Evolutionary conservation across 2,797 vertebrate genomes (phyloP).

Genomic region (Arrhamphus sclerolepis): DNA sequence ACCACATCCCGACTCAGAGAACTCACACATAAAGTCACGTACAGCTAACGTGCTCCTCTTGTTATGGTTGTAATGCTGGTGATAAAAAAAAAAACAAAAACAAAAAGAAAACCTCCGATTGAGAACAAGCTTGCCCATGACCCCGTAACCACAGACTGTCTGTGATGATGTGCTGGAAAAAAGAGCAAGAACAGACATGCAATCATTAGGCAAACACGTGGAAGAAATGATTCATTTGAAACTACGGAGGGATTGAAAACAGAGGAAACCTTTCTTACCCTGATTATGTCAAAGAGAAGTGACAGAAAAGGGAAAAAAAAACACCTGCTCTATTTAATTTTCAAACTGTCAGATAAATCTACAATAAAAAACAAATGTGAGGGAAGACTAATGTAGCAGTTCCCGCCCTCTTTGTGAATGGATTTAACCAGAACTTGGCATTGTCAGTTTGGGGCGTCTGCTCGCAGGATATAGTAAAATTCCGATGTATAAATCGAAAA

Average conservation of each 20-base stretch:
- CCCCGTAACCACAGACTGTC: conserved; percentile 59
- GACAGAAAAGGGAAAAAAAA: conserved; percentile 29
- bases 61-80: conserved; percentile 19
- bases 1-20: conserved; percentile 14
- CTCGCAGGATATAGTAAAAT: no score
- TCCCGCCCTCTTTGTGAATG: conserved; percentile 4
- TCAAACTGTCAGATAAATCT: not conserved
- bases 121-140: conserved; percentile 50
- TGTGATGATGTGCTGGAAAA: conserved; percentile 71
- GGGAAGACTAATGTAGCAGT: conserved; percentile 30
- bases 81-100: conserved; percentile 22
- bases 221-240: conserved; percentile 77
- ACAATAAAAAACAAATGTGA: conserved; percentile 7
- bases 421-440: conserved; percentile 19
- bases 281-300: conserved; percentile 33
- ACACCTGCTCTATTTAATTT: conserved; percentile 12
- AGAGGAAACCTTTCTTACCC: conserved; percentile 58
- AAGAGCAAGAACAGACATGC: conserved; percentile 72
- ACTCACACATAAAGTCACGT: conserved; percentile 7
- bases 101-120: conserved; percentile 1
- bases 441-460: not conserved
- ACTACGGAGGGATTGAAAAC: conserved; percentile 41
- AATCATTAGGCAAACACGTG: conserved; percentile 76
- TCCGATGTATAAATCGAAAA: no score
- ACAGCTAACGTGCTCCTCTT: conserved; percentile 11